Evolutionary conservation across 2,797 vertebrate species (phyloP).

Genomic region (Argyrosomus regius): DNA sequence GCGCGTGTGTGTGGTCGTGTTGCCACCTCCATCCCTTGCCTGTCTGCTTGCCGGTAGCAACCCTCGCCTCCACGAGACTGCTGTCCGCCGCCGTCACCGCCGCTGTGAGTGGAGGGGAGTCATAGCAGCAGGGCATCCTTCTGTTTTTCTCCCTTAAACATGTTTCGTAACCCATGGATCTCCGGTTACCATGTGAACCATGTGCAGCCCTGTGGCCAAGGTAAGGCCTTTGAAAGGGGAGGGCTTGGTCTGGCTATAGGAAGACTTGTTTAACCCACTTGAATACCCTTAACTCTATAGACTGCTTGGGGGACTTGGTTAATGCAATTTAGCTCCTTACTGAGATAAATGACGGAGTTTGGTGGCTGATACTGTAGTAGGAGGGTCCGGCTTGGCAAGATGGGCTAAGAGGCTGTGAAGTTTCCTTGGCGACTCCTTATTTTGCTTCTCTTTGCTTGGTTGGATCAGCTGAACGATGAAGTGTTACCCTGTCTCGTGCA

Average conservation of each 20-base stretch:
- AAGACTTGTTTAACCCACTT: constrained; percentile 15
- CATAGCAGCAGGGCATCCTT: constrained; percentile 25
- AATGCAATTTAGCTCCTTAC: constrained; percentile 35
- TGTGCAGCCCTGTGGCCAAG: constrained; percentile 86
- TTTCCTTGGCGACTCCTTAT: neutral
- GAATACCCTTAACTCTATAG: constrained; percentile 16
- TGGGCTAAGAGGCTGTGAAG: accelerated
- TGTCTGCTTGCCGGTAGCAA: constrained; percentile 40
- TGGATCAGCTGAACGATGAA: constrained; percentile 1
- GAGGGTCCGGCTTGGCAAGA: neutral
- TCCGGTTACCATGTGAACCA: constrained; percentile 89
- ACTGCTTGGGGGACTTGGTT: constrained; percentile 14
- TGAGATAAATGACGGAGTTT: constrained; percentile 20
- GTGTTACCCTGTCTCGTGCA: neutral
- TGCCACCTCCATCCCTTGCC: constrained; percentile 50
- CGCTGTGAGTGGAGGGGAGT: constrained; percentile 29
- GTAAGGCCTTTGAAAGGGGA: constrained; percentile 69
- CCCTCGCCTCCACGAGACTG: constrained; percentile 30
- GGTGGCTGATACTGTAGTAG: neutral
- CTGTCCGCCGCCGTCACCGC: constrained; percentile 55
- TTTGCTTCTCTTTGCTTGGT: constrained; percentile 19
- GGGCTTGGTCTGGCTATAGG: constrained; percentile 16
- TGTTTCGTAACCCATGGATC: constrained; percentile 95
- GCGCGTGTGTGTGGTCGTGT: constrained; percentile 4
- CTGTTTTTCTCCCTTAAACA: constrained; percentile 76